Evolutionary conservation across 92 coral and sea anemone species (phyloP).

Genomic region (Porites rus): DNA sequence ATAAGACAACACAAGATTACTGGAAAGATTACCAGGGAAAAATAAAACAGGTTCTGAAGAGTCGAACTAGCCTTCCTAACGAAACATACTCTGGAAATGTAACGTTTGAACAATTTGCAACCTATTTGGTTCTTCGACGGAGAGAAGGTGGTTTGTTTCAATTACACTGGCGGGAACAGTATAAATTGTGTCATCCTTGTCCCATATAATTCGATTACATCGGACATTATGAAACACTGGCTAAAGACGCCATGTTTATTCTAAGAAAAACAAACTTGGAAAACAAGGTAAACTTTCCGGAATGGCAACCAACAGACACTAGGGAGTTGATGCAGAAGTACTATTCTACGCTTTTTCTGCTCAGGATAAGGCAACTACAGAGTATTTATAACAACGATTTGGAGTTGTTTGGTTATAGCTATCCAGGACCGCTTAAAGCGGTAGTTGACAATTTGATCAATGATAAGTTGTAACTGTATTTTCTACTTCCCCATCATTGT

Average conservation of each 20-base stretch:
- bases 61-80: not conserved
- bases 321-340: not conserved
- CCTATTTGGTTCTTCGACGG: not conserved
- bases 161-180: slow-evolving; percentile 28
- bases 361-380: slow-evolving; percentile 18
- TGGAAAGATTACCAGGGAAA: too few relatives aligned
- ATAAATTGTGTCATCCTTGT: slow-evolving; percentile 24
- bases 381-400: slow-evolving; percentile 23
- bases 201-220: slow-evolving; percentile 13
- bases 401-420: slow-evolving; percentile 36
- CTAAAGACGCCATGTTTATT: slow-evolving; percentile 3
- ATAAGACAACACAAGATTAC: too few relatives aligned
- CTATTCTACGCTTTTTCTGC: slow-evolving; percentile 16
- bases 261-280: slow-evolving; percentile 18
- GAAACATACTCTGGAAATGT: slow-evolving; percentile 9
- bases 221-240: slow-evolving; percentile 23
- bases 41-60: not conserved
- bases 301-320: not conserved
- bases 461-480: too few relatives aligned
- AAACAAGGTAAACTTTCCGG: slow-evolving; percentile 1
- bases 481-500: too few relatives aligned
- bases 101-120: slow-evolving; percentile 22
- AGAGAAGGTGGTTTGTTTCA: slow-evolving; percentile 6
- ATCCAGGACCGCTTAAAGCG: slow-evolving; percentile 22
- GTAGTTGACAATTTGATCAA: too few relatives aligned